phyloP scores from a whole-genome alignment of 2,888 invertebrate species.

The Operophtera brumata region DNA sequence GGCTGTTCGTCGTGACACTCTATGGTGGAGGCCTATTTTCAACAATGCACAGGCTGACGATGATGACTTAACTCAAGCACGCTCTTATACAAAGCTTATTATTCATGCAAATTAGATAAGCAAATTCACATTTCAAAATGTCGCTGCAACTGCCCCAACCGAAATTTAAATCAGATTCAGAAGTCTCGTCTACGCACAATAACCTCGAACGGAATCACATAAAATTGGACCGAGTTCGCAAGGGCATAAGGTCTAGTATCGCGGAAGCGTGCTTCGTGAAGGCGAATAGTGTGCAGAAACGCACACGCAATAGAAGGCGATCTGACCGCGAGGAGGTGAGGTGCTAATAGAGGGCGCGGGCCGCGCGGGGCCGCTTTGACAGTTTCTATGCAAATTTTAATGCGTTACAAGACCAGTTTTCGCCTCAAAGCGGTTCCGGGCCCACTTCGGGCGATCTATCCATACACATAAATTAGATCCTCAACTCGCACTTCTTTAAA shows the following conservation, averaged over 20 bases:
- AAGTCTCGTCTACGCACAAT: constrained; percentile 28
- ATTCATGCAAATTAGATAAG: constrained; percentile 43
- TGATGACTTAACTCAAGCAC: constrained; percentile 31
- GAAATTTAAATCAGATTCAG: constrained; percentile 41
- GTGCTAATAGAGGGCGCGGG: constrained; percentile 65
- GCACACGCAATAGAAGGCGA: constrained; percentile 44
- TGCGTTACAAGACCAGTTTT: constrained; percentile 77
- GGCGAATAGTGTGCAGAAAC: constrained; percentile 47
- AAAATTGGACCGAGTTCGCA: constrained; percentile 28
- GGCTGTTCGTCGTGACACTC: too few species aligned
- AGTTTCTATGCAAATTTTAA: constrained; percentile 80
- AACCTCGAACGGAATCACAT: constrained; percentile 16
- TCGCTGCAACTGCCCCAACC: constrained; percentile 43
- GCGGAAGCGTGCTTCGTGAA: constrained; percentile 28
- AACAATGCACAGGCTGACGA: too few species aligned
- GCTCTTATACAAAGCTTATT: constrained; percentile 32
- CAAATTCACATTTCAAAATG: constrained; percentile 36
- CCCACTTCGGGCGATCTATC: constrained; percentile 63
- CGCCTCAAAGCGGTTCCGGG: constrained; percentile 72
- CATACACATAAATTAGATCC: constrained; percentile 63
- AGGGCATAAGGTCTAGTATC: constrained; percentile 41
- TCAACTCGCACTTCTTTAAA: constrained; percentile 53
- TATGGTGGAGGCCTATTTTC: too few species aligned
- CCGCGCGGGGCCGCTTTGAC: constrained; percentile 69
- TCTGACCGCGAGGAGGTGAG: constrained; percentile 51